Conservation (phyloP, 2,797 vertebrate species). For the Varecia variegata region DNA sequence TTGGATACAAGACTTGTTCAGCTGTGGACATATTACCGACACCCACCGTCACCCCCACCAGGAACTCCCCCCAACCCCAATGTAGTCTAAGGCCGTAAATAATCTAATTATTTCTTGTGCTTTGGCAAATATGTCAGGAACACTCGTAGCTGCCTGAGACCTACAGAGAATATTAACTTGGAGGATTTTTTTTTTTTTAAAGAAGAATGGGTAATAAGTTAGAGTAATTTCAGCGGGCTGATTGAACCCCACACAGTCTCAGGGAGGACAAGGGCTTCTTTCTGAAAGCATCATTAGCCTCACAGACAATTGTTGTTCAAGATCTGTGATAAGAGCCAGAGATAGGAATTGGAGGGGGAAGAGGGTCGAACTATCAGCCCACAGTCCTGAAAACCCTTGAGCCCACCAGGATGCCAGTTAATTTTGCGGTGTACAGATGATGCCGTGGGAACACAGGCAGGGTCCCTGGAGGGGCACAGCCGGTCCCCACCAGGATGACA, state of each 20-base stretch:
- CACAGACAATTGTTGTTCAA: constrained; percentile 1
- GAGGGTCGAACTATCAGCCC: background rate
- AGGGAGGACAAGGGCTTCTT: background rate
- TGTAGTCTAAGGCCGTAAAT: constrained; percentile 70
- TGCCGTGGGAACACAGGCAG: background rate
- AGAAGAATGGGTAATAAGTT: constrained; percentile 22
- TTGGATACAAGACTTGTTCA: constrained; percentile 72
- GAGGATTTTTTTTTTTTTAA: background rate
- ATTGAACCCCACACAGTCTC: background rate
- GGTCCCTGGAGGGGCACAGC: background rate
- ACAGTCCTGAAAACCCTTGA: background rate
- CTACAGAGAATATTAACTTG: constrained; percentile 64
- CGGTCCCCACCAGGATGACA: background rate
- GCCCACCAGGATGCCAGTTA: background rate
- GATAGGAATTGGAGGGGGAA: accelerated
- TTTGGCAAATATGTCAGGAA: constrained; percentile 30
- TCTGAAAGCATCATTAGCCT: constrained; percentile 7
- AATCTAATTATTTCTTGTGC: constrained; percentile 69
- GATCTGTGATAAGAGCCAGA: background rate
- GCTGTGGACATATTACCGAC: background rate
- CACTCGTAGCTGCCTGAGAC: background rate
- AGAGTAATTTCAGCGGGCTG: background rate
- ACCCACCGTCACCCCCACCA: background rate
- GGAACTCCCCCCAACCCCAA: background rate
- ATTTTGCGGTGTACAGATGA: background rate